Conservation (phyloP, 2,113 vertebrate genomes). For the Saguinus midas region DNA sequence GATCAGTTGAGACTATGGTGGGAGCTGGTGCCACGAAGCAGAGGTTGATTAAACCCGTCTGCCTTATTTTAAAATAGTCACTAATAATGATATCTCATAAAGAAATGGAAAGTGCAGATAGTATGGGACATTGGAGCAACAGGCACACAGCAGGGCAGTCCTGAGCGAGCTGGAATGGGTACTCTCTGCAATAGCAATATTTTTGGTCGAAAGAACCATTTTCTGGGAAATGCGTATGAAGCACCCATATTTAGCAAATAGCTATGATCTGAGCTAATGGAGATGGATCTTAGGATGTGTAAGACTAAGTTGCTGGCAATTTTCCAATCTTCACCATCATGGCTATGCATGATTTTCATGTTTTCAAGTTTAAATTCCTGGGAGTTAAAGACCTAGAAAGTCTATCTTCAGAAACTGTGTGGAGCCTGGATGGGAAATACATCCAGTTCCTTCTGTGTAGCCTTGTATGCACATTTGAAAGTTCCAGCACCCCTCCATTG, state of each 20-base stretch:
- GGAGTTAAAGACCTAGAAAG: background rate
- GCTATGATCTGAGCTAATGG: background rate
- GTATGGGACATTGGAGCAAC: background rate
- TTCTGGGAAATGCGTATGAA: background rate
- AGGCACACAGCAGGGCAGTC: background rate
- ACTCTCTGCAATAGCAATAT: background rate
- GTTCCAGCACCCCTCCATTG: background rate
- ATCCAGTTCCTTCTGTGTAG: background rate
- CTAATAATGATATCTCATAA: background rate
- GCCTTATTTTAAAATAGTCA: background rate
- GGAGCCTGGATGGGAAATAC: background rate
- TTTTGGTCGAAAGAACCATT: background rate
- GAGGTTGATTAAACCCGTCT: background rate
- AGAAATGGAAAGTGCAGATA: background rate
- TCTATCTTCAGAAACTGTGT: background rate
- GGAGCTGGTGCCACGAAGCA: background rate
- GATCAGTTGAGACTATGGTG: background rate
- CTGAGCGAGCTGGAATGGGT: background rate
- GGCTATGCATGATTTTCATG: background rate
- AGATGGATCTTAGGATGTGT: background rate
- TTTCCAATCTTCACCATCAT: background rate
- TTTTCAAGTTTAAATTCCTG: background rate
- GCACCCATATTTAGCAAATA: background rate
- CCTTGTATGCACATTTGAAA: background rate
- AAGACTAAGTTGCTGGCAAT: background rate